Percentiles rank a stretch among this genome's conserved stretches.
Evolutionary conservation across 2,113 vertebrate genomes (phyloP).

Genomic region (Glaucomys volans): DNA sequence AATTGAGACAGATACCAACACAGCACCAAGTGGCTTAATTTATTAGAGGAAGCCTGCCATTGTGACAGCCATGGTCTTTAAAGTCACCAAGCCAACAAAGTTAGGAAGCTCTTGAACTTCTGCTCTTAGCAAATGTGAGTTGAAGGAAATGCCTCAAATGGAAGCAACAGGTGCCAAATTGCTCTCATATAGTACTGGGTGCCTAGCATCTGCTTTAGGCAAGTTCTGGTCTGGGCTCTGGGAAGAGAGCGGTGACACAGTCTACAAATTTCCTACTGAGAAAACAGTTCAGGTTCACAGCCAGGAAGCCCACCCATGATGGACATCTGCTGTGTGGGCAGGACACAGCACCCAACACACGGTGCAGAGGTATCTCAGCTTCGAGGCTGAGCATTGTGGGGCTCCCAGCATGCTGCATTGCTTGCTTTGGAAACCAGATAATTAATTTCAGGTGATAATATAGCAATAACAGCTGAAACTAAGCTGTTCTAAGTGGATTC

Average conservation of each 20-base stretch:
- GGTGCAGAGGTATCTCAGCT: background rate
- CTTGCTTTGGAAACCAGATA: background rate
- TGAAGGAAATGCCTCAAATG: background rate
- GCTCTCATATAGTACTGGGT: rapidly evolving
- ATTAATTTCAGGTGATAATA: background rate
- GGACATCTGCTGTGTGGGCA: background rate
- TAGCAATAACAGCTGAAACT: background rate
- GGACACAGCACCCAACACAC: rapidly evolving
- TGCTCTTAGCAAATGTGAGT: background rate
- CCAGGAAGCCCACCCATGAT: background rate
- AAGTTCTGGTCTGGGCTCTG: background rate
- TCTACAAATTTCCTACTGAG: background rate
- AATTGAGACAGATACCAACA: background rate
- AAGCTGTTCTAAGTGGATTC: background rate
- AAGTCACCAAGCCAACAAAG: background rate
- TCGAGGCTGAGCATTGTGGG: background rate
- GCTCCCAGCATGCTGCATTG: background rate
- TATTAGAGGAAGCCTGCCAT: background rate
- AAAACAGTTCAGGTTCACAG: background rate
- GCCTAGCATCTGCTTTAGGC: background rate
- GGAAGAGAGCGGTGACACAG: background rate
- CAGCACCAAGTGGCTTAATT: background rate
- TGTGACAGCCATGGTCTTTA: background rate
- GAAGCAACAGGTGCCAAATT: background rate
- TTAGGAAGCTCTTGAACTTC: background rate